Conservation (phyloP, 2,888 invertebrate species). For the Callinectes sapidus region DNA sequence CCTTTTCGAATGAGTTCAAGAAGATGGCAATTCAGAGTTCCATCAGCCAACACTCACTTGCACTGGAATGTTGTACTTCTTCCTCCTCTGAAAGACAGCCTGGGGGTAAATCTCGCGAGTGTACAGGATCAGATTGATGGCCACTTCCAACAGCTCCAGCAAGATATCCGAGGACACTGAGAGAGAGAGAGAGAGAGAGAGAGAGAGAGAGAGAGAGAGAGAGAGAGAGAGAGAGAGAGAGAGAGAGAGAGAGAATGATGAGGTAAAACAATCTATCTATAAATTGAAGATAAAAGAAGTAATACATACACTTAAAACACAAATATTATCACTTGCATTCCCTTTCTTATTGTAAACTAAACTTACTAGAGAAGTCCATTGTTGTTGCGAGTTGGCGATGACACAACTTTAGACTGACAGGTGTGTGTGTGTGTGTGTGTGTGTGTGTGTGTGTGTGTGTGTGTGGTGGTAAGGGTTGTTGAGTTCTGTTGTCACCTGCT, state of each 20-base stretch:
- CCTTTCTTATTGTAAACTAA: too few species aligned
- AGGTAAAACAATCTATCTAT: too few species aligned
- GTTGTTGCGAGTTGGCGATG: too few species aligned
- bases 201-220: not conserved
- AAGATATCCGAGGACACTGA: constrained; percentile 64
- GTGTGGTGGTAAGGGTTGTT: not conserved
- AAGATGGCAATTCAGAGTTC: not conserved
- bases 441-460: not conserved
- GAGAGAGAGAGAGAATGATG: not conserved
- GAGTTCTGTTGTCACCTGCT: too few species aligned
- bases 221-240: not conserved
- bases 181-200: not conserved
- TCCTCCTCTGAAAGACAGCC: constrained; percentile 61
- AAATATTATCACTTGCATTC: too few species aligned
- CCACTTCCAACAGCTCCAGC: constrained; percentile 67
- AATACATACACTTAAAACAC: too few species aligned
- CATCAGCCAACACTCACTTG: constrained; percentile 46
- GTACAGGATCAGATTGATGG: constrained; percentile 68
- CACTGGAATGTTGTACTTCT: constrained; percentile 69
- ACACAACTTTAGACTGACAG: too few species aligned
- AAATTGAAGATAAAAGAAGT: too few species aligned
- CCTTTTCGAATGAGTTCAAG: too few species aligned
- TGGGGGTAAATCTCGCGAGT: constrained; percentile 65
- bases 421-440: too few species aligned
- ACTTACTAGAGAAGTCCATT: too few species aligned